phyloP scores from a whole-genome alignment of 2,797 vertebrate species.

The Anguilla pacifica region DNA sequence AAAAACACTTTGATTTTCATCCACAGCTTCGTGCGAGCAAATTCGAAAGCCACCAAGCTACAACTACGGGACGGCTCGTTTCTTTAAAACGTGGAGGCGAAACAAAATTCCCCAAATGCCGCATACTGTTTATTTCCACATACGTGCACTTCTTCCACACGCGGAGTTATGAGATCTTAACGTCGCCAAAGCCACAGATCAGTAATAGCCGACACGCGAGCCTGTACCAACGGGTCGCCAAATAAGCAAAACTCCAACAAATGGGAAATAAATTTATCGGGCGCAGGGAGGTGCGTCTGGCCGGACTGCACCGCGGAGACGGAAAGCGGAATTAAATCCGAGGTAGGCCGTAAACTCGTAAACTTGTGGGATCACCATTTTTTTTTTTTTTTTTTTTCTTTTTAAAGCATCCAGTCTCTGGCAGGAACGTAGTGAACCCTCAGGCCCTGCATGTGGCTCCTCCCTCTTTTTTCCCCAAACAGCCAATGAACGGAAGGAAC shows the following conservation, averaged over 20 bases:
- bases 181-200: background rate
- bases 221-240: background rate
- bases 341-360: background rate
- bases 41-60: background rate
- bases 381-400: too few species aligned
- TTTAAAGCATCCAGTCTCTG: too few species aligned
- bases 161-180: background rate
- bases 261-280: background rate
- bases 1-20: background rate
- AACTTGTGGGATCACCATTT: too few species aligned
- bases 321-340: background rate
- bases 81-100: background rate
- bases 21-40: background rate
- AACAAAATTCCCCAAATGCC: slow-evolving; percentile 16
- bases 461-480: background rate
- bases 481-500: background rate
- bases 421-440: background rate
- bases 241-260: background rate
- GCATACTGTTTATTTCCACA: background rate
- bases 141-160: background rate
- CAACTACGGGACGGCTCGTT: background rate
- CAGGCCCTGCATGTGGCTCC: background rate
- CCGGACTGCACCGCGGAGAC: background rate
- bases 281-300: background rate
- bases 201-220: background rate